These are phyloP conservation scores for Tragulus kanchil DNA, from an alignment of 2,113 vertebrate genomes.

Conservation along the genomic window DNA sequence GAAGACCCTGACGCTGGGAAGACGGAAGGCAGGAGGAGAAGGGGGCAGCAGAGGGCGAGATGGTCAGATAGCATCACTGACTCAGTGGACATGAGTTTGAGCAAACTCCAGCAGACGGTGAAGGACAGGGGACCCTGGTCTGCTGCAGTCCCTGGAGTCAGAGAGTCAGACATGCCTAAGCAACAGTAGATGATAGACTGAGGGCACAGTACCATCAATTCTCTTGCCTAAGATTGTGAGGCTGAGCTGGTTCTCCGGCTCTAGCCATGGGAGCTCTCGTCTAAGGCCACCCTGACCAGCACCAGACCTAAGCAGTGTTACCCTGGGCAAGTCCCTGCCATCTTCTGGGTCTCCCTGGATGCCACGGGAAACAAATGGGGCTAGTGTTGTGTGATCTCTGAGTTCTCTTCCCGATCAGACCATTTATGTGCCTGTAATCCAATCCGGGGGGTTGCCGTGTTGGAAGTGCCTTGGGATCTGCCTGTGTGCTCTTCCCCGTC, in stretches of 20 bases:
- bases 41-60: neutral
- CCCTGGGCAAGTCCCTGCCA: neutral
- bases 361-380: neutral
- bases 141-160: neutral
- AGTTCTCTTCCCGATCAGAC: neutral
- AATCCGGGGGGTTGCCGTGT: neutral
- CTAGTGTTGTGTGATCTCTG: rapidly evolving
- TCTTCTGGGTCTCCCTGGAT: neutral
- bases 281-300: no score
- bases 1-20: neutral
- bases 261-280: neutral
- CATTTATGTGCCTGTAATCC: rapidly evolving
- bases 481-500: rapidly evolving
- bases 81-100: neutral
- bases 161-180: neutral
- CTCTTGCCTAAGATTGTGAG: neutral
- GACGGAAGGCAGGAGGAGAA: neutral
- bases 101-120: neutral
- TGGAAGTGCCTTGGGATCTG: neutral
- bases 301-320: rapidly evolving
- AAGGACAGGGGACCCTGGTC: neutral
- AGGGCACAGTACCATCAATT: neutral
- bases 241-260: neutral
- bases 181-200: neutral
- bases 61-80: neutral